phyloP scores from a whole-genome alignment of 2,113 vertebrate genomes.

The Sylvia atricapilla region DNA sequence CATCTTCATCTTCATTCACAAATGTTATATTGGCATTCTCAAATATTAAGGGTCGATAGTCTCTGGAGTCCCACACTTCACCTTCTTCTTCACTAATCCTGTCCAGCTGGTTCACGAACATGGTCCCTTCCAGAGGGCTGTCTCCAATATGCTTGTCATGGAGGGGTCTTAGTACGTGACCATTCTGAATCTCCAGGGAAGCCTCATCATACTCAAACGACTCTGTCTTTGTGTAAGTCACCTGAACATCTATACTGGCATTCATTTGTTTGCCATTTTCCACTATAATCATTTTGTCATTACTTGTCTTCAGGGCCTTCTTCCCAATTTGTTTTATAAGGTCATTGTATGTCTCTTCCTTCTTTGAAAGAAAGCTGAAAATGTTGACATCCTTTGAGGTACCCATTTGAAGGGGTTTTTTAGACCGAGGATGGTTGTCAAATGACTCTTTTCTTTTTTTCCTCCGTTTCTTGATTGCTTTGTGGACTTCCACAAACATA shows the following conservation, averaged over 20 bases:
- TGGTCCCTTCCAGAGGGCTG: slow-evolving; percentile 56
- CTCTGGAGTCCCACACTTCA: slow-evolving; percentile 83
- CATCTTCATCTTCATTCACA: slow-evolving; percentile 76
- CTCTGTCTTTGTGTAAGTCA: slow-evolving; percentile 87
- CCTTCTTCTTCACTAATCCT: slow-evolving; percentile 85
- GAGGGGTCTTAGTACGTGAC: slow-evolving; percentile 74
- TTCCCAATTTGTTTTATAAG: slow-evolving; percentile 94
- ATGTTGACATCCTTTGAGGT: slow-evolving; percentile 88
- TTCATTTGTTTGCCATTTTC: slow-evolving; percentile 68
- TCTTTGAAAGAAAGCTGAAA: slow-evolving; percentile 94
- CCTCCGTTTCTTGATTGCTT: slow-evolving; percentile 95
- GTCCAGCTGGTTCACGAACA: slow-evolving; percentile 88
- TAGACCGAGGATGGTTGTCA: slow-evolving; percentile 80
- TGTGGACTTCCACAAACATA: slow-evolving; percentile 97
- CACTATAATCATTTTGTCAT: slow-evolving; percentile 67
- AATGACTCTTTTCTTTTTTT: slow-evolving; percentile 89
- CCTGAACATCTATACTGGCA: slow-evolving; percentile 78
- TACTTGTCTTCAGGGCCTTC: slow-evolving; percentile 65
- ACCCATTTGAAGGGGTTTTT: slow-evolving; percentile 74
- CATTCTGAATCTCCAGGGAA: slow-evolving; percentile 72
- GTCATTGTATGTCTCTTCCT: slow-evolving; percentile 93
- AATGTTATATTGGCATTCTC: slow-evolving; percentile 88
- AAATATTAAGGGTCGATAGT: slow-evolving; percentile 83
- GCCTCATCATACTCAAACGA: slow-evolving; percentile 81
- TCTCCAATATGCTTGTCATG: slow-evolving; percentile 66